phyloP scores from a whole-genome alignment of 2,113 vertebrate genomes.

The Galbula dea region DNA sequence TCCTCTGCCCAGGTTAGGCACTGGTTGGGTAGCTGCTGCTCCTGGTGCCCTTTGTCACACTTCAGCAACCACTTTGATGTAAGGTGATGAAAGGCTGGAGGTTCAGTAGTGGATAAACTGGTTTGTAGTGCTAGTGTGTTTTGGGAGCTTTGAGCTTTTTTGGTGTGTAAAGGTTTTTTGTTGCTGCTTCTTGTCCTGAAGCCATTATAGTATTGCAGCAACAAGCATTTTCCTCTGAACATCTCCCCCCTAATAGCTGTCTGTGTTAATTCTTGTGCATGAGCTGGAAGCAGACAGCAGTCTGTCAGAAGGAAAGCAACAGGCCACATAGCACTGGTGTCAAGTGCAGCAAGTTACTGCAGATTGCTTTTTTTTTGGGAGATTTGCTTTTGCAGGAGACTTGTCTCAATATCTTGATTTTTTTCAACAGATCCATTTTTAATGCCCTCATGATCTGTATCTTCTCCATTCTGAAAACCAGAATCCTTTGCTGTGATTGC shows the following conservation, averaged over 20 bases:
- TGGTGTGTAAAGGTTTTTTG: neutral
- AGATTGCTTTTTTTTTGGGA: neutral
- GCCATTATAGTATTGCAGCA: neutral
- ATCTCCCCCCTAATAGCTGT: neutral
- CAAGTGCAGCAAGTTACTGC: too few species aligned
- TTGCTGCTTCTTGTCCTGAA: neutral
- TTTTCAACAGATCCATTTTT: neutral
- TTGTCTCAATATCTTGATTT: neutral
- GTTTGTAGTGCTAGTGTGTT: neutral
- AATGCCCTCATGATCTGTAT: neutral
- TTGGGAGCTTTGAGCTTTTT: neutral
- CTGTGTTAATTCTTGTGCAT: neutral
- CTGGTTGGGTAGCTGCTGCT: neutral
- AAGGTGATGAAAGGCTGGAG: neutral
- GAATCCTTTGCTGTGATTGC: neutral
- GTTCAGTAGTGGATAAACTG: constrained; percentile 42
- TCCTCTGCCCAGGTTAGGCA: neutral
- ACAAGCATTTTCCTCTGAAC: neutral
- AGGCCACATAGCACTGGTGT: neutral
- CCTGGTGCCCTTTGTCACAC: constrained; percentile 50
- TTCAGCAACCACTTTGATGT: constrained; percentile 18
- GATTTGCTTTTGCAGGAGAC: neutral
- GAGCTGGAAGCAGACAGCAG: neutral
- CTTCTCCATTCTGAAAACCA: neutral
- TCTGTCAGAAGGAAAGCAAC: neutral